phyloP scores from a whole-genome alignment of 1,140 invertebrate species.

The Pteromalus puparum region DNA sequence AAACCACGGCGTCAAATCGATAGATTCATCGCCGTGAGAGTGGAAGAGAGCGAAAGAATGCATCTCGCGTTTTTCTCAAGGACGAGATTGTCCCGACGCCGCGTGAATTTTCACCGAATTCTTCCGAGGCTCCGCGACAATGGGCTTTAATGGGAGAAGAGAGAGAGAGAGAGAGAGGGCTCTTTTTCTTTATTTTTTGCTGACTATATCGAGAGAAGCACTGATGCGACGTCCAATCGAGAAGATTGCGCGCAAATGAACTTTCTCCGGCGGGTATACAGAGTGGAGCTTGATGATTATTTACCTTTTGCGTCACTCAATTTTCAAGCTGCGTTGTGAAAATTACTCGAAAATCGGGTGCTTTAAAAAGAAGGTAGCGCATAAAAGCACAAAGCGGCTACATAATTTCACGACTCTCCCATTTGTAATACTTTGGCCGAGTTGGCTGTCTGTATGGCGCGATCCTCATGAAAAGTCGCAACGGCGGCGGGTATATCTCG shows the following conservation, averaged over 20 bases:
- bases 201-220: neutral
- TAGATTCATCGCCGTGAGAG: neutral
- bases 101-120: constrained; percentile 14
- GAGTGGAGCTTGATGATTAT: neutral
- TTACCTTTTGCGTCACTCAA: too few species aligned
- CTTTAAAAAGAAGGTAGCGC: too few species aligned
- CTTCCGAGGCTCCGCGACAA: neutral
- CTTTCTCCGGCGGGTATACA: neutral
- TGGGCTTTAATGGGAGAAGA: constrained; percentile 1
- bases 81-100: neutral
- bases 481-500: neutral
- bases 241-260: neutral
- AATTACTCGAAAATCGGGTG: constrained; percentile 16
- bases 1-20: constrained; percentile 33
- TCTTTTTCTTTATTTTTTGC: neutral
- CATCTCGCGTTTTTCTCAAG: constrained; percentile 1
- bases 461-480: constrained; percentile 6
- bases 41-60: neutral
- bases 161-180: neutral
- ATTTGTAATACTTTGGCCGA: constrained; percentile 42
- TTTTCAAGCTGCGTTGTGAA: constrained; percentile 6
- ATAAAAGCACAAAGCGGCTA: constrained; percentile 22
- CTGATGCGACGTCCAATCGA: neutral
- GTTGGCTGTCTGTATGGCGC: neutral
- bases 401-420: constrained; percentile 41